Base-by-base conservation (phyloP, 1,140 invertebrate genomes). In the Amyelois transitella region DNA sequence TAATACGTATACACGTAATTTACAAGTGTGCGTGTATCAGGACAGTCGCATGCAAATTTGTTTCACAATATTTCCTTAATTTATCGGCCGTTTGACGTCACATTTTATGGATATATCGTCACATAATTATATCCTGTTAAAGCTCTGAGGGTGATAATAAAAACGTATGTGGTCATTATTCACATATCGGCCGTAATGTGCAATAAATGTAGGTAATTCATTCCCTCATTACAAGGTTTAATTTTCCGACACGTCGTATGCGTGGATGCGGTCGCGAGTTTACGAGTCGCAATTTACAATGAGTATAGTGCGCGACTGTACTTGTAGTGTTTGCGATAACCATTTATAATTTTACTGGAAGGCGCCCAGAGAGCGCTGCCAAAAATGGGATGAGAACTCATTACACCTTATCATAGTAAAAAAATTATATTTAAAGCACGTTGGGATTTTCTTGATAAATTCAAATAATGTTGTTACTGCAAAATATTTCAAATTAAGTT, bases 191-290 rank as follows among this genome's bases (percentile, higher is more conserved):
- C 60, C 44, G 22, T 54, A 49, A 58, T 54, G 38, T 59, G 60
- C 62, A 64, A 69, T 64, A 66, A 64, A 61, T 64, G 62, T 18
- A 53, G 68, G 69, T 75, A 72, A 74, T 71, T 79, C 59, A 74
- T 73, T 75, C 62, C 66, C 62, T 77, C 68, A 71, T 81, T 75
- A 76, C 72, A 69, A 53, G 66, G 60, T 69, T 66, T 75, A 72
- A 77, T 77, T 78, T 78, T 76, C 70, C 71, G 68, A 66, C 68
- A 66, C 56, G 53, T 59, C 45, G 66, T 68, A 66, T 58, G 55
- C 60, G 45, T 55, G n/a, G n/a, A n/a, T 55, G 56, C 57, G 59
- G 60, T 63, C 32, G 17, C n/a, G 8, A 38, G 62, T 74, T 77
- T 74, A 73, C 57, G 66, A 67, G 51, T 58, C 45, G 52, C 62